Conservation (phyloP, 2,888 invertebrate species). For the Ormyrus labotus region DNA sequence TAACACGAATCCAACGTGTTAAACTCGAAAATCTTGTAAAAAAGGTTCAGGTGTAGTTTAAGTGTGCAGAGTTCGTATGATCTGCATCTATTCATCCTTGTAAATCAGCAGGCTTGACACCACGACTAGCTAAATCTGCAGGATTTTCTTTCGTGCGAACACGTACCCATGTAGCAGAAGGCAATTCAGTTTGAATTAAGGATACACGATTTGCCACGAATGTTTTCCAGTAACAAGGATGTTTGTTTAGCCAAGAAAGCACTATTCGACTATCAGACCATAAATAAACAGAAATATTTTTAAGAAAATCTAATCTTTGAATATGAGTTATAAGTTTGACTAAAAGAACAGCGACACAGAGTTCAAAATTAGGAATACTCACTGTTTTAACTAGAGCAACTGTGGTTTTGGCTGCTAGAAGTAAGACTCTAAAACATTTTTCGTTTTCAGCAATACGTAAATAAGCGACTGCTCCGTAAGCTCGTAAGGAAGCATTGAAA, state of each 20-base stretch:
- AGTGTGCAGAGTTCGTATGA: not conserved
- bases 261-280: slow-evolving; percentile 58
- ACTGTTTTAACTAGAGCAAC: slow-evolving; percentile 48
- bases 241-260: slow-evolving; percentile 53
- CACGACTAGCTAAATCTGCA: slow-evolving; percentile 51
- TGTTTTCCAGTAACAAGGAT: slow-evolving; percentile 50
- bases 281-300: slow-evolving; percentile 16
- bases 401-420: slow-evolving; percentile 39
- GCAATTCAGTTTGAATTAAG: slow-evolving; percentile 42
- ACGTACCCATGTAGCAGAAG: slow-evolving; percentile 22
- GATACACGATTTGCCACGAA: slow-evolving; percentile 53
- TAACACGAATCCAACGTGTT: slow-evolving; percentile 27
- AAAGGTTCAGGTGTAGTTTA: slow-evolving; percentile 26
- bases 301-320: not conserved
- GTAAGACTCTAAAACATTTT: not conserved
- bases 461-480: slow-evolving; percentile 42
- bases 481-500: slow-evolving; percentile 49
- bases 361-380: slow-evolving; percentile 46
- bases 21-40: slow-evolving; percentile 33
- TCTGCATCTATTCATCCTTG: slow-evolving; percentile 31
- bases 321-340: slow-evolving; percentile 18
- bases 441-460: too few species aligned
- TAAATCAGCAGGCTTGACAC: slow-evolving; percentile 32
- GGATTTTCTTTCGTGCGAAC: slow-evolving; percentile 47
- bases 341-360: slow-evolving; percentile 37